Conservation (phyloP, 2,797 vertebrate genomes). For the Pangasius larnaudii region DNA sequence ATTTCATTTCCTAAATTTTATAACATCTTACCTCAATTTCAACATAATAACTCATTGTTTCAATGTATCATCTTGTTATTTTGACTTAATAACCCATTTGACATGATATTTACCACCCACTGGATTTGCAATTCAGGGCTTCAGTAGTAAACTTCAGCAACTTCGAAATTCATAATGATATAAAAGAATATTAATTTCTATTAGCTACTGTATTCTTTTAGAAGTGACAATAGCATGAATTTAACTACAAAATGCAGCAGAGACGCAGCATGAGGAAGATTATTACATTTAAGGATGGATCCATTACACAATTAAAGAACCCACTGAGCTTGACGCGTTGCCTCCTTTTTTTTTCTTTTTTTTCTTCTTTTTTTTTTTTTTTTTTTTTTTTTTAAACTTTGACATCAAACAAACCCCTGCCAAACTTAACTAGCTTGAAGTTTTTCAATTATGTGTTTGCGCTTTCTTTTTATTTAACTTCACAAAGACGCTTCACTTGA, state of each 20-base stretch:
- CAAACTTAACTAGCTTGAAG: slow-evolving; percentile 18
- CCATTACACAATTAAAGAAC: not conserved
- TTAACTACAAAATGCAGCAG: not conserved
- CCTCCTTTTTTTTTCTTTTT: not conserved
- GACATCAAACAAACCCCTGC: not conserved
- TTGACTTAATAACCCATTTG: not conserved
- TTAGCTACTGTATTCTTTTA: not conserved
- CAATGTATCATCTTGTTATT: not conserved
- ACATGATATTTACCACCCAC: not conserved
- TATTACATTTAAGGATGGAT: not conserved
- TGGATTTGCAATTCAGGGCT: not conserved
- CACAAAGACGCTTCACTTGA: slow-evolving; percentile 21
- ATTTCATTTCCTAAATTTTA: not conserved
- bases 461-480: not conserved
- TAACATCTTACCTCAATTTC: not conserved
- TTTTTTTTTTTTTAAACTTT: not conserved
- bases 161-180: not conserved
- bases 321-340: not conserved
- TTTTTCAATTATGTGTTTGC: slow-evolving; percentile 16
- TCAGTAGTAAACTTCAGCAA: not conserved
- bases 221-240: no score
- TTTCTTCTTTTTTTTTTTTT: not conserved
- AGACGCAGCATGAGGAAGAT: not conserved
- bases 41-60: not conserved
- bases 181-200: not conserved